A percentile compares a stretch with the other conserved stretches of the same genome.
These are phyloP conservation scores for Rhinolophus ferrumequinum DNA, from an alignment of 2,113 vertebrate species.

Conservation along the genomic window DNA sequence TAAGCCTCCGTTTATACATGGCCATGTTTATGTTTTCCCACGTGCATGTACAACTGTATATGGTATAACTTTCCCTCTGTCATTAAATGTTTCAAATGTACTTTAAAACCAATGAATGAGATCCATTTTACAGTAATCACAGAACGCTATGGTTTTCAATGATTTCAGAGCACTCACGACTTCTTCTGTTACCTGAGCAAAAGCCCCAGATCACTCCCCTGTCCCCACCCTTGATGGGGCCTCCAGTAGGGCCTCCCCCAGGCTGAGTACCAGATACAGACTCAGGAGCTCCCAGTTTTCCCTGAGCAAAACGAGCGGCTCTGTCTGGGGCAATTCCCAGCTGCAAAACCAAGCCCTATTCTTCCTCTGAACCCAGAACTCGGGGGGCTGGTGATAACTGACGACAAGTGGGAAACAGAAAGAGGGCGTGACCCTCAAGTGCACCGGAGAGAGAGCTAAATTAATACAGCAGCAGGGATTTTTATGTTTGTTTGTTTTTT, in stretches of 20 bases:
- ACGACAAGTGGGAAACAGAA: background rate
- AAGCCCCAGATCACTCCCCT: background rate
- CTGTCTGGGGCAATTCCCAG: background rate
- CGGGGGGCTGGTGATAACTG: background rate
- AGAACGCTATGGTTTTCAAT: background rate
- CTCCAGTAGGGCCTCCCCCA: background rate
- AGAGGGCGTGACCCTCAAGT: background rate
- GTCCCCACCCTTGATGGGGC: background rate
- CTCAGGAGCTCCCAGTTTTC: background rate
- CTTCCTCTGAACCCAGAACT: background rate
- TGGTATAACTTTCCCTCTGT: background rate
- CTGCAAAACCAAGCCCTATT: background rate
- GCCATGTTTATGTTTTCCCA: constrained; percentile 35
- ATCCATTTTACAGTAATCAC: constrained; percentile 28
- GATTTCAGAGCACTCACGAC: background rate
- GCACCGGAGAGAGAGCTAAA: background rate
- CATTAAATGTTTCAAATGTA: background rate
- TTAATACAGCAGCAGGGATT: background rate
- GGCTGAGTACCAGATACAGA: background rate
- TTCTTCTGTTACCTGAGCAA: background rate
- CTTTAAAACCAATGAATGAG: background rate
- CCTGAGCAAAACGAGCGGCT: background rate
- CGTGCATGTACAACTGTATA: background rate
- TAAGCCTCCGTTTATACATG: background rate
- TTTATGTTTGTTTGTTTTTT: background rate